These are phyloP conservation scores for Saccopteryx leptura DNA, from an alignment of 2,113 vertebrate species.

Conservation along the genomic window DNA sequence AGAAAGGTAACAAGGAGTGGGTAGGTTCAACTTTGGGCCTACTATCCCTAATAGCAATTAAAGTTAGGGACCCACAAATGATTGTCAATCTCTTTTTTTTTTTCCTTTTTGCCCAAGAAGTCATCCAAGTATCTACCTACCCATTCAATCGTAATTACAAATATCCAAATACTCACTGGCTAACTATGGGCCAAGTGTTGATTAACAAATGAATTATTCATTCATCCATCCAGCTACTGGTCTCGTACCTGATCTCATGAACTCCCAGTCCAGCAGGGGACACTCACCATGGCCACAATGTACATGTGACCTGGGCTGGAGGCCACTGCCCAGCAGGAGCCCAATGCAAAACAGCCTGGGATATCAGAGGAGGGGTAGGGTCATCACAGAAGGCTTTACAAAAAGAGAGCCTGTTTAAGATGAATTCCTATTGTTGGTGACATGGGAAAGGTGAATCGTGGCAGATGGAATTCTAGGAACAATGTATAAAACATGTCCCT, in stretches of 20 bases:
- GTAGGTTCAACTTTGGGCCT: not conserved
- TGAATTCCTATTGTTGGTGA: not conserved
- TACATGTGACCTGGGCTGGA: not conserved
- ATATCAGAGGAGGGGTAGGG: not conserved
- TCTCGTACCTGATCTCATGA: constrained; percentile 23
- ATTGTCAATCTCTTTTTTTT: not conserved
- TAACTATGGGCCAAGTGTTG: not conserved
- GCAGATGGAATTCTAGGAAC: not conserved
- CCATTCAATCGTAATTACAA: not conserved
- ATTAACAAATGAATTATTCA: constrained; percentile 4
- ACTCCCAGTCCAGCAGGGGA: not conserved
- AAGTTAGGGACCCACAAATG: constrained; percentile 31
- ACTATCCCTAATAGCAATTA: not conserved
- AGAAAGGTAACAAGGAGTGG: not conserved
- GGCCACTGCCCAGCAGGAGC: not conserved
- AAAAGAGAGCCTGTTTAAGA: constrained; percentile 20
- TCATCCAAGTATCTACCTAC: not conserved
- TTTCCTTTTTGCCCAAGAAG: constrained; percentile 41
- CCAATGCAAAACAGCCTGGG: constrained; percentile 10
- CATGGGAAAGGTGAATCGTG: not conserved
- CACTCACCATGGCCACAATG: not conserved
- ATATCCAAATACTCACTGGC: constrained; percentile 12
- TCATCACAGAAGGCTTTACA: not conserved
- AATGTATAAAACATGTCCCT: not conserved
- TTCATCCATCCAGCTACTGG: constrained; percentile 24